phyloP scores from a whole-genome alignment of 2,113 vertebrate genomes.

The Prionailurus bengalensis region DNA sequence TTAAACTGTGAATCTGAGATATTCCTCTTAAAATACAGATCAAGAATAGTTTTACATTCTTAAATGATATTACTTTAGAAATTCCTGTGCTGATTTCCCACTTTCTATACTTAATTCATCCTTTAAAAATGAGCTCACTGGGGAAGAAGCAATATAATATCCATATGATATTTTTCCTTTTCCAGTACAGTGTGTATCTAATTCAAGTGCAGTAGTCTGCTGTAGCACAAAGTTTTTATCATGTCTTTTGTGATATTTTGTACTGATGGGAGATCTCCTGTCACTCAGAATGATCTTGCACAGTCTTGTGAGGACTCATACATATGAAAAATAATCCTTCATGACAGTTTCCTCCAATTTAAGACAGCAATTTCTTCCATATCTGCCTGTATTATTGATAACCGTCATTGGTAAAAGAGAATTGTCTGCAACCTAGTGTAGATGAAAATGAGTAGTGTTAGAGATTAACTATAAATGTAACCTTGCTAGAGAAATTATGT shows the following conservation, averaged over 20 bases:
- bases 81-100: neutral
- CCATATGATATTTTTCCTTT: neutral
- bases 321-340: slow-evolving; percentile 81
- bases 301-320: slow-evolving; percentile 73
- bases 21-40: neutral
- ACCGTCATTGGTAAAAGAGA: slow-evolving; percentile 55
- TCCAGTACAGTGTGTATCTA: neutral
- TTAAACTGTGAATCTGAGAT: neutral
- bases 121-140: neutral
- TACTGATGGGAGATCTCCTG: slow-evolving; percentile 69
- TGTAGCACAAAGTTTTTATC: slow-evolving; percentile 72
- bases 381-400: slow-evolving; percentile 83
- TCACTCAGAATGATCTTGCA: slow-evolving; percentile 79
- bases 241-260: slow-evolving; percentile 77
- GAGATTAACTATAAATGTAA: slow-evolving; percentile 71
- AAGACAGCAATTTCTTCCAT: slow-evolving; percentile 68
- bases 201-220: slow-evolving; percentile 55
- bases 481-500: slow-evolving; percentile 32
- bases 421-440: slow-evolving; percentile 37
- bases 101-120: neutral
- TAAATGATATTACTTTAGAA: slow-evolving; percentile 4
- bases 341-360: slow-evolving; percentile 78
- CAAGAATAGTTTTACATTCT: neutral
- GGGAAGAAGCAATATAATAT: neutral
- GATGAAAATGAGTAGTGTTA: slow-evolving; percentile 70